Evolutionary conservation across 1,140 invertebrate species (phyloP), one percentile per base, ranked within the genome.

Genomic region (Nymphalis io): DNA sequence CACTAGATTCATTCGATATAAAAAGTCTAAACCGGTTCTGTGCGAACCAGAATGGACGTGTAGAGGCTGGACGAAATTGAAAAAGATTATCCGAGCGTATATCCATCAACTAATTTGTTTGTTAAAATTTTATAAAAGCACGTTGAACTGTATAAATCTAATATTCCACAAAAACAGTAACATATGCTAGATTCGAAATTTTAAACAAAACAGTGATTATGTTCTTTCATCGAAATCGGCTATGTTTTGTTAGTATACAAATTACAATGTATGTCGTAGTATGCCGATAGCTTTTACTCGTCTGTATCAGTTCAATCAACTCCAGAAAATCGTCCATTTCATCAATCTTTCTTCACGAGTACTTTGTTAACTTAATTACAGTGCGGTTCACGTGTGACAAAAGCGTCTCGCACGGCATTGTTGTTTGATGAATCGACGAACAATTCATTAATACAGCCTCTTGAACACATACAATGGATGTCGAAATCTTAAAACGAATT

Each of bases 351-450:
- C 70, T 33, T 46, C 60, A 66, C 57, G 38, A 58, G 39, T 70
- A 82, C 78, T 85, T 82, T 84, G 82, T 83, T 87, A 87, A 79
- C 81, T 80, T 85, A 84, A 87, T 84, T 81, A 80, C 75, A 72
- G 76, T 69, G 68, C 70, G 75, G 81, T 84, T 84, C 77, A 79
- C 81, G 76, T 81, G 83, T 84, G 83, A 87, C 82, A 83, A 78
- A 76, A 74, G 72, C 71, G 60, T 74, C 74, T 76, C 69, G 73
- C 66, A 68, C 73, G 66, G 72, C 70, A 84, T 85, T 87, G 82
- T 83, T 78, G 79, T 73, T 63, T 79, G 84, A 86, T 82, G 78
- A 80, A 80, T 84, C 69, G 81, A 75, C 74, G 72, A 73, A 81
- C 81, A 78, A 81, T 83, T 83, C 82, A 81, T 84, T 83, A 70